Evolutionary conservation across 2,888 invertebrate genomes (phyloP), one percentile per base, ranked within the genome.

Genomic region (Callosobruchus maculatus): DNA sequence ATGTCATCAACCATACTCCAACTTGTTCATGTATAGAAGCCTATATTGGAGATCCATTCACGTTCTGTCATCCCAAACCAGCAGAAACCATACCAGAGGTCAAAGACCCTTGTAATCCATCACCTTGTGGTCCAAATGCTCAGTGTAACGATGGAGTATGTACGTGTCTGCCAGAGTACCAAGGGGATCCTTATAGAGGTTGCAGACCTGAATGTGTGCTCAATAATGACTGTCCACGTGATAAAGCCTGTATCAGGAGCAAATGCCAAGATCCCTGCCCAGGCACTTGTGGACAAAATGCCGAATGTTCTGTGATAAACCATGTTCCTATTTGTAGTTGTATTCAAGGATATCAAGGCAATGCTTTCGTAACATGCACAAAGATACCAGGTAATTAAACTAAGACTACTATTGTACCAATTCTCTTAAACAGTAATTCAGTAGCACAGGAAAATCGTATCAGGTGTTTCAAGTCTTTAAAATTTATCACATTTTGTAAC

Each of bases 121-220:
- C 87, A 71, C 91, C 91, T n/a, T 92, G 92, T 83, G 92, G 95
- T n/a, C 87, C 93, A 13, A 95, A 95, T 84, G 90, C 95, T 0
- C 88, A 90, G 80, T 95, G 95, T 83, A 81, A 87, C 75, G 88
- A 92, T 80, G 94, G 94, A 71, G 85, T 90, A 75, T 95, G 95
- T 81, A 90, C 90, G 22, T 96, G 95, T 84, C 84, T 93, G 67
- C 88, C 91, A 0, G 93, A 94, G 82, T 94, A 93, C 82, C 90
- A 91, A 78, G 95, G 95, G 31, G 93, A 95, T 87, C 94, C 95
- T 0, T 93, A 93, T 80, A 85, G 90, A 70, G 93, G 92, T 69
- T 95, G 95, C 84, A 90, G 94, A 79, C 95, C 95, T 3, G 94
- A 95, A 86, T 95, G 95, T 86, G 90, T 93, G n/a, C 87, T 93